phyloP scores from a whole-genome alignment of 2,888 invertebrate species.

The Ophion ellenae region DNA sequence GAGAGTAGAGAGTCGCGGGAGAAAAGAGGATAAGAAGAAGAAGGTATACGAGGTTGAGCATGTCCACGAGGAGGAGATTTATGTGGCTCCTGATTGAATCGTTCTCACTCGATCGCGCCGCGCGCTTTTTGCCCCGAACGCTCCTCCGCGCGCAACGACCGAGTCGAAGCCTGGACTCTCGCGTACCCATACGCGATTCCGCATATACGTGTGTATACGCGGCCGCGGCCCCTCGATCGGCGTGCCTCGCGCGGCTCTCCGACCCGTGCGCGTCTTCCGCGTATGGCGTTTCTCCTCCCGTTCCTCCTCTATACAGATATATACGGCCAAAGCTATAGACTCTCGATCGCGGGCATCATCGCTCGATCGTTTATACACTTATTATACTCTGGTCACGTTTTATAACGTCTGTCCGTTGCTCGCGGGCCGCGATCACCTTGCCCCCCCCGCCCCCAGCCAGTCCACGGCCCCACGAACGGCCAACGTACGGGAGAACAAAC shows the following conservation, averaged over 20 bases:
- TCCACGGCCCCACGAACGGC: conserved; percentile 4
- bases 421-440: conserved; percentile 17
- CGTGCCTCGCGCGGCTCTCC: conserved; percentile 60
- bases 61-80: conserved; percentile 83
- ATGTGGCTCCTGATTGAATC: conserved; percentile 84
- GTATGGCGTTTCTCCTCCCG: conserved; percentile 32
- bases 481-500: conserved; percentile 44
- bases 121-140: conserved; percentile 81
- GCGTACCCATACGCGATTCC: conserved; percentile 40
- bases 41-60: conserved; percentile 73
- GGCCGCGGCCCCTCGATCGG: conserved; percentile 44
- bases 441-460: background rate
- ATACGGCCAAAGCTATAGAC: background rate
- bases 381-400: conserved; percentile 64
- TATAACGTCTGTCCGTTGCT: conserved; percentile 57
- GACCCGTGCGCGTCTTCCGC: conserved; percentile 66
- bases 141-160: conserved; percentile 70
- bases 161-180: conserved; percentile 58
- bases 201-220: conserved; percentile 23
- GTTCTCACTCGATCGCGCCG: conserved; percentile 84
- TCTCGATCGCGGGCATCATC: conserved; percentile 45
- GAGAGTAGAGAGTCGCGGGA: conserved; percentile 32
- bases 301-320: background rate
- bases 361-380: conserved; percentile 54
- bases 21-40: conserved; percentile 36